Conservation (phyloP, 2,797 vertebrate genomes). For the Pempheris klunzingeri region DNA sequence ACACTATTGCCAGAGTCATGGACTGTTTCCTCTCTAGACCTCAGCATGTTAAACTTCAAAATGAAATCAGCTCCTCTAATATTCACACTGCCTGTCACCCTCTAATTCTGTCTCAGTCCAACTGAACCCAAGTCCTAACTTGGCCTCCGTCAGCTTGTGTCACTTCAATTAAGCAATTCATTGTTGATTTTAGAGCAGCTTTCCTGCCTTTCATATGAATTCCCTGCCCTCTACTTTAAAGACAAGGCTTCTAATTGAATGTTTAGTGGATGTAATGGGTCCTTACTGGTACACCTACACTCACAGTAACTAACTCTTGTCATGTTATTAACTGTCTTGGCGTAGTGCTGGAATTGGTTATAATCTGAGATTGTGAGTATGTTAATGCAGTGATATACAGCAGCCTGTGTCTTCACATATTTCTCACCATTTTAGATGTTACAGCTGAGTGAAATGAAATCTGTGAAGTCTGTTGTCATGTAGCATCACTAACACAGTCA, state of each 20-base stretch:
- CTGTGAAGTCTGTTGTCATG: no score
- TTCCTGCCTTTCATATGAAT: slow-evolving; percentile 3
- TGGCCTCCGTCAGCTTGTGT: not conserved
- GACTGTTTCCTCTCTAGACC: not conserved
- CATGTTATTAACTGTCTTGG: not conserved
- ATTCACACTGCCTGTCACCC: not conserved
- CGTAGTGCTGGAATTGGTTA: not conserved
- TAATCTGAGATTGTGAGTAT: not conserved
- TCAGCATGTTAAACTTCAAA: not conserved
- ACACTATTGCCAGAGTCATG: not conserved
- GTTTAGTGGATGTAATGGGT: not conserved
- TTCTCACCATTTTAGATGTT: not conserved
- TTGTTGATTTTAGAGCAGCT: not conserved
- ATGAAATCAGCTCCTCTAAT: not conserved
- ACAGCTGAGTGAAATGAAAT: not conserved
- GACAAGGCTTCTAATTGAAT: not conserved
- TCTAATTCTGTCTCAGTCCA: slow-evolving; percentile 10
- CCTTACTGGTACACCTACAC: not conserved
- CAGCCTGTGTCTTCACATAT: not conserved
- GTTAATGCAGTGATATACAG: not conserved
- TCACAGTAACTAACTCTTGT: not conserved
- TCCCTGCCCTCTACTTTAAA: slow-evolving; percentile 16
- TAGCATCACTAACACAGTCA: no score
- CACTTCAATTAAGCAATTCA: slow-evolving; percentile 3
- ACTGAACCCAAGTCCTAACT: not conserved